Evolutionary conservation across 2,113 vertebrate species (phyloP), one percentile per base, ranked within the genome.

Genomic region (Nanorana parkeri): DNA sequence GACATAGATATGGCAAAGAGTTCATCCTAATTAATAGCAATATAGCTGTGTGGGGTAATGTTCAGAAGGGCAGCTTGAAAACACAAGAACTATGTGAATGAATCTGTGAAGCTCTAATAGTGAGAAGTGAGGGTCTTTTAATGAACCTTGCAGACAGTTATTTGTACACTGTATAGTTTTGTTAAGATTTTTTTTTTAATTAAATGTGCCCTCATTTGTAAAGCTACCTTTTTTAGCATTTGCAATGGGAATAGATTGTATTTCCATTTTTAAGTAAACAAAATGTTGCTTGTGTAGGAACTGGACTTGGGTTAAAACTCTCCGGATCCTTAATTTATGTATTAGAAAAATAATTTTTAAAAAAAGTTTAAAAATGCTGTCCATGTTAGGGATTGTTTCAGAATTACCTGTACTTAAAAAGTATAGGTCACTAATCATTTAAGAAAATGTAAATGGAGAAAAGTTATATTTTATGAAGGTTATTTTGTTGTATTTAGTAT

Each of bases 111-210:
- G 93, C 94, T 93, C 95, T 92, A 93, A 91, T 87, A 88, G 90
- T 88, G 87, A 94, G 91, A 95, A 94, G 92, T 87, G 90, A 94
- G 93, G 94, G 93, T 96, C 93, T 96, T 96, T 95, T 95, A 92
- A 95, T 86, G 88, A 95, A 92, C 92, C 93, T 89, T 95, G 91
- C 93, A 94, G 95, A 96, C 95, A 96, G 94, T 94, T 95, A 97
- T 97, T 96, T 98, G 94, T 99, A 99, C 96, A 97, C 97, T 99
- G 97, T 98, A 98, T 95, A 96, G 94, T 94, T 94, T 95, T 94
- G 89, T 94, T 93, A 90, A 92, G 88, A 90, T 17, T 90, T 95
- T 94, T 47, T 92, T 94, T 93, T 95, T 93, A 92, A 88, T 94
- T 91, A 94, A 93, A 94, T 91, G 88, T 92, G 94, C 96, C 94